Evolutionary conservation across 2,888 invertebrate genomes (phyloP).

Genomic region (Helobdella robusta): DNA sequence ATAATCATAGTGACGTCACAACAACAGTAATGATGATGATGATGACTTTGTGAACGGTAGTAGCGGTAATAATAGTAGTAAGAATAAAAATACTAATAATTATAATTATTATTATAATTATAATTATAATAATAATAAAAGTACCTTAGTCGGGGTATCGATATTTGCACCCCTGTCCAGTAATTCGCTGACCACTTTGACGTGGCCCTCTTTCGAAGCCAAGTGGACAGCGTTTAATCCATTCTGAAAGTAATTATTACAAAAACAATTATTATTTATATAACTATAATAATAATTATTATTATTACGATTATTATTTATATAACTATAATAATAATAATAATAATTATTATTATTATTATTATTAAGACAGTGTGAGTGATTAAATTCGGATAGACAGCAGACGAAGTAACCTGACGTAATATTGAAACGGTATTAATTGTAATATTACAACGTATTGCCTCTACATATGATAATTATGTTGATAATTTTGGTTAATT

Average conservation of each 20-base stretch:
- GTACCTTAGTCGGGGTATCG: slow-evolving; percentile 73
- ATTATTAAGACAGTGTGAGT: no score
- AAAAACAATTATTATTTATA: no score
- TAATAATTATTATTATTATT: no score
- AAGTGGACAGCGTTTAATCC: slow-evolving; percentile 81
- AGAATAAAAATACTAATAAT: background rate
- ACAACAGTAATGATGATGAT: background rate
- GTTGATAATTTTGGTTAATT: no score
- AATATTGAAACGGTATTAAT: no score
- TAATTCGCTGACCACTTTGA: slow-evolving; percentile 89
- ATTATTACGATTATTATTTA: no score
- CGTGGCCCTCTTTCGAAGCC: slow-evolving; percentile 90
- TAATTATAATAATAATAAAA: background rate
- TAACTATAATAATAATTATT: no score
- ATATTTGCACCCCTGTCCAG: slow-evolving; percentile 86
- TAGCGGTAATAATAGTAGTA: background rate
- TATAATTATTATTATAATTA: background rate
- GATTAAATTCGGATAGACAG: no score
- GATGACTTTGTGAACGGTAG: background rate
- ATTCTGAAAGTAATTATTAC: slow-evolving; percentile 34
- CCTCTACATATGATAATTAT: no score
- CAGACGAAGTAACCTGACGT: no score
- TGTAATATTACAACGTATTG: no score
- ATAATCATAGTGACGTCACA: background rate
- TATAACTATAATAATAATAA: no score